A percentile compares a stretch with the other conserved stretches of the same genome.
Conservation (phyloP, 2,797 vertebrate genomes). For the Sebastes umbrosus region DNA sequence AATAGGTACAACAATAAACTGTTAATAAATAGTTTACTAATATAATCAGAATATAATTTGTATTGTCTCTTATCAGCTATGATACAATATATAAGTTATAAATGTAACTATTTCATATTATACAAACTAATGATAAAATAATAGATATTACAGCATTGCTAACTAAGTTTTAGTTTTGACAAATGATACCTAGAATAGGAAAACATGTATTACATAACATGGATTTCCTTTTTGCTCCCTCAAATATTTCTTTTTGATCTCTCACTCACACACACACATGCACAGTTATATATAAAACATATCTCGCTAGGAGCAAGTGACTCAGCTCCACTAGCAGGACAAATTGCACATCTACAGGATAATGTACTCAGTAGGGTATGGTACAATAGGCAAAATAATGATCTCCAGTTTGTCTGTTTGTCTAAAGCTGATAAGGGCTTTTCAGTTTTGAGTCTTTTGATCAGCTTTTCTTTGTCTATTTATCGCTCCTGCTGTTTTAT, state of each 20-base stretch:
- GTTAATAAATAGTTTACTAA: no score
- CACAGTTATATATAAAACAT: neutral
- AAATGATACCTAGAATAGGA: neutral
- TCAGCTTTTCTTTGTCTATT: neutral
- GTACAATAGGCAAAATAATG: conserved; percentile 1
- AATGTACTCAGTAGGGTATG: neutral
- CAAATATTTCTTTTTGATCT: neutral
- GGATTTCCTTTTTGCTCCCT: neutral
- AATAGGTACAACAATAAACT: no score
- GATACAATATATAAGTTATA: no score
- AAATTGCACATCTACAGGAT: conserved; percentile 2
- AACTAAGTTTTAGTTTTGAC: neutral
- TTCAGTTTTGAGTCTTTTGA: conserved; percentile 4
- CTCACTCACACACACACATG: neutral
- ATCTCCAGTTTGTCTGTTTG: neutral
- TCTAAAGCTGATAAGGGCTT: neutral
- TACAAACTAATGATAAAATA: no score
- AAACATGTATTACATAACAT: neutral
- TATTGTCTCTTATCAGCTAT: no score
- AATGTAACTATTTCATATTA: no score
- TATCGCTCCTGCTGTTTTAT: neutral
- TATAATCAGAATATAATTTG: no score
- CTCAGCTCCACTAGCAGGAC: neutral
- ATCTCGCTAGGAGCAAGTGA: neutral
- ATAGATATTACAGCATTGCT: no score